phyloP scores from a whole-genome alignment of 2,888 invertebrate species.

The Geotrupes spiniger region DNA sequence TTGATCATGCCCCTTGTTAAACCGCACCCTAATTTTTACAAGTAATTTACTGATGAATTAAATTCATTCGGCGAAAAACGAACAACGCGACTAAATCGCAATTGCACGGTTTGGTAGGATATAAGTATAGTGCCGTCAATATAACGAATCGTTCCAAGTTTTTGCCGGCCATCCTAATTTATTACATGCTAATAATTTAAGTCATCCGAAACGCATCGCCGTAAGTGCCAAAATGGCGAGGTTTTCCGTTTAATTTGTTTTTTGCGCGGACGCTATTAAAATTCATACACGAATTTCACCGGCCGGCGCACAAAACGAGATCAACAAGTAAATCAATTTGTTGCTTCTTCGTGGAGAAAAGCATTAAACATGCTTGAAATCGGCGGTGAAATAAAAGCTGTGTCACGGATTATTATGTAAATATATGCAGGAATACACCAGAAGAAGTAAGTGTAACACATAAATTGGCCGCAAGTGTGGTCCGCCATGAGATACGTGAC shows the following conservation, averaged over 20 bases:
- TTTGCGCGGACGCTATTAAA: slow-evolving; percentile 20
- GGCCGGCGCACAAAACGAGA: slow-evolving; percentile 21
- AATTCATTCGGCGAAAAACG: no score
- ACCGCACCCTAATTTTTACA: no score
- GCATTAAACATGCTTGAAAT: slow-evolving; percentile 25
- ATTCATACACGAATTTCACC: slow-evolving; percentile 24
- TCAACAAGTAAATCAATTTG: slow-evolving; percentile 29
- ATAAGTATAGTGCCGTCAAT: slow-evolving; percentile 12
- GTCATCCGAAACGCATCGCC: slow-evolving; percentile 4
- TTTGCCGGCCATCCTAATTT: slow-evolving; percentile 14
- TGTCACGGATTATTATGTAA: slow-evolving; percentile 33
- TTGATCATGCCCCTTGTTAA: no score
- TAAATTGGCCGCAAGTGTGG: no score
- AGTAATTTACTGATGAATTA: no score
- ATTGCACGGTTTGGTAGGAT: no score
- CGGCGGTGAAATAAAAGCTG: slow-evolving; percentile 27
- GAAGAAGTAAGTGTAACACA: slow-evolving; percentile 1
- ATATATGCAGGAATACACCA: slow-evolving; percentile 31
- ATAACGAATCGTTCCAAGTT: slow-evolving; percentile 16
- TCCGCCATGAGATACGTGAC: no score
- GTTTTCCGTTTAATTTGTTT: slow-evolving; percentile 5
- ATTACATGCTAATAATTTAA: slow-evolving; percentile 15
- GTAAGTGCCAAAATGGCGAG: slow-evolving; percentile 9
- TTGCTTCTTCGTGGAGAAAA: slow-evolving; percentile 24
- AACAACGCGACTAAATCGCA: no score